Evolutionary conservation across 2,797 vertebrate genomes (phyloP), one percentile per base, ranked within the genome.

Genomic region (Tadarida brasiliensis): DNA sequence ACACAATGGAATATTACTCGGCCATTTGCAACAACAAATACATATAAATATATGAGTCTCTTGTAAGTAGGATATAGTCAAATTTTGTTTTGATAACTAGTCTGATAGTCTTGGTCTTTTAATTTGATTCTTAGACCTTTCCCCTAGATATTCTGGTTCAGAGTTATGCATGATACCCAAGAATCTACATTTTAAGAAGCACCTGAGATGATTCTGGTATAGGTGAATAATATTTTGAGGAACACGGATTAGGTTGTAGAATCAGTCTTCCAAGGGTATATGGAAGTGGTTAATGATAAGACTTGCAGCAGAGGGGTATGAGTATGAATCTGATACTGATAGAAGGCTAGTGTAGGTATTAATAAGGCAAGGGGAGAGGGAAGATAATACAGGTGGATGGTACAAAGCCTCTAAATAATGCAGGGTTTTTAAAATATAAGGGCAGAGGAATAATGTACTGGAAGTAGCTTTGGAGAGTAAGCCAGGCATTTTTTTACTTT

Each of bases 31-130:
- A 26, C 24, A 51, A 54, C 74, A 76, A 76, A 54, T 76, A n/a
- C 49, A 33, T 54, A 54, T 54, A 54, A 77, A 54, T 77, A 33
- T n/a, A 22, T 76, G 2, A 87, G 8, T 51, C n/a, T 90, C 57
- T 68, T 88, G 0, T 73, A 90, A 81, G 67, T 26, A 90, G 12
- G 11, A 47, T 51, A 61, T 30, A 77, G 26, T 20, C 54, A 59
- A 26, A 61, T 63, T 94, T 84, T 91, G n/a, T n/a, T 91, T 91
- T 93, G 39, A 51, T 93, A 73, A 74, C 44, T 20, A 86, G 1
- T 61, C 49, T 76, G 49, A 28, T n/a, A 71, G 22, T 77, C 59
- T 88, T 80, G 19, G 22, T 68, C 15, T 76, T 94, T 92, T 81
- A 76, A 87, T 93, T 91, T 91, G 54, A 51, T 88, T 71, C 74